Percentiles rank a stretch among this genome's conserved stretches.
phyloP scores from a whole-genome alignment of 2,113 vertebrate species.

The Syrmaticus mikado region DNA sequence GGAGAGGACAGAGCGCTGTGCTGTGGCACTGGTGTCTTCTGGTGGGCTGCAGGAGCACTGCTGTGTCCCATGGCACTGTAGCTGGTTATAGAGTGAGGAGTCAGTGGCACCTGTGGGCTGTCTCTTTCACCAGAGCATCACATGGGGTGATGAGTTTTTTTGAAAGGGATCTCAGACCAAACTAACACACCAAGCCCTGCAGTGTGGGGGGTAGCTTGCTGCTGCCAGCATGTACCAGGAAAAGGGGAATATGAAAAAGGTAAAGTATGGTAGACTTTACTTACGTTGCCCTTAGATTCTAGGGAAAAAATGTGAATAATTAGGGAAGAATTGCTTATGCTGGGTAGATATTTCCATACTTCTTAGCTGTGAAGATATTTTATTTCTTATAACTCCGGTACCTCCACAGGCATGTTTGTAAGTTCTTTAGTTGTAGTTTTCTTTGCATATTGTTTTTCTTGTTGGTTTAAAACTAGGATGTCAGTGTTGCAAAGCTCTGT shows the following conservation, averaged over 20 bases:
- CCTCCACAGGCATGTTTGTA: background rate
- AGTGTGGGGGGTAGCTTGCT: accelerated
- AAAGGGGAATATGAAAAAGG: background rate
- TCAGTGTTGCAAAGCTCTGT: background rate
- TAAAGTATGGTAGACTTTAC: background rate
- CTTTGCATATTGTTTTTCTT: background rate
- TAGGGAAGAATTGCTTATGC: background rate
- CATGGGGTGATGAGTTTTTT: background rate
- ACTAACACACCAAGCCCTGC: background rate
- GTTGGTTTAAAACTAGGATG: background rate
- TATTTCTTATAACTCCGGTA: background rate
- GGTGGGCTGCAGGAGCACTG: background rate
- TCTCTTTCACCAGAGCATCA: background rate
- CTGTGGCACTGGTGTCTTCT: background rate
- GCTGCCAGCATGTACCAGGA: accelerated
- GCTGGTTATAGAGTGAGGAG: background rate
- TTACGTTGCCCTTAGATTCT: background rate
- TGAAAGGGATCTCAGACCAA: background rate
- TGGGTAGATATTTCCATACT: background rate
- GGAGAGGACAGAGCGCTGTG: background rate
- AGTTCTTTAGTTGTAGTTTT: background rate
- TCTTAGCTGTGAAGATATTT: background rate
- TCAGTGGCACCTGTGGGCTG: background rate
- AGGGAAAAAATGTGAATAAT: background rate
- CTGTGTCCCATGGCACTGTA: background rate